Base-by-base conservation (phyloP, 2,113 vertebrate genomes). In the Corythaeola cristata region DNA sequence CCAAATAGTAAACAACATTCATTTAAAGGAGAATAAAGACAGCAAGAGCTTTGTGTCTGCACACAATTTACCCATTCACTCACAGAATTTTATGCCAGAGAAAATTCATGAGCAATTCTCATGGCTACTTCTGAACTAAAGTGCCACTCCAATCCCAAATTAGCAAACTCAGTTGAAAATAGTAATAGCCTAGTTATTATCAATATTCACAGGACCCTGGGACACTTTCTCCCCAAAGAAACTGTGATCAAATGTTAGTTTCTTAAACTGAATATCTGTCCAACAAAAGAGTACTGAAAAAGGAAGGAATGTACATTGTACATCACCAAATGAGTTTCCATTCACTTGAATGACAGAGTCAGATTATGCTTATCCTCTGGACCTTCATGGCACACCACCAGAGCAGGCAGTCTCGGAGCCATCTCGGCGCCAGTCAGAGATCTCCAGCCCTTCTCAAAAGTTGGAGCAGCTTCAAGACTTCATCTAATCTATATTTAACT, bases 371-470 rank as follows among this genome's bases (percentile, higher is more conserved):
- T 77, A 24, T 66, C 45, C 49, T 81, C 56, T 59, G 27, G 41
- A 67, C 27, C 39, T 47, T 17, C 32, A 9, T 3, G 69, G 66
- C 55, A 59, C 44, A 41, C 8, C 56, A 64, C 11, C 37, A 72
- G 16, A 55, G 22, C 39, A 56, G n/a, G 10, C 41, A 50, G 13
- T 2, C 24, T 44, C 45, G 0, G 2, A 84, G 33, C 9, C 41
- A 10, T 1, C 76, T 60, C 0, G 0, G 59, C 0, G 0, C 44
- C 74, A 85, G 16, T 52, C 47, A 44, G 28, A 35, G 26, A 35
- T 59, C 56, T 71, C 32, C 52, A 88, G 47, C 26, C 53, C 27
- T 94, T 73, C 71, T 23, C 58, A 76, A 30, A 85, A 68, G 12
- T 5, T 88, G 45, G 9, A 94, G 39, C 63, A 80, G 8, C 35